Evolutionary conservation across 2,888 invertebrate genomes (phyloP), one percentile per base, ranked within the genome.

Genomic region (Trichopoda pennipes): DNA sequence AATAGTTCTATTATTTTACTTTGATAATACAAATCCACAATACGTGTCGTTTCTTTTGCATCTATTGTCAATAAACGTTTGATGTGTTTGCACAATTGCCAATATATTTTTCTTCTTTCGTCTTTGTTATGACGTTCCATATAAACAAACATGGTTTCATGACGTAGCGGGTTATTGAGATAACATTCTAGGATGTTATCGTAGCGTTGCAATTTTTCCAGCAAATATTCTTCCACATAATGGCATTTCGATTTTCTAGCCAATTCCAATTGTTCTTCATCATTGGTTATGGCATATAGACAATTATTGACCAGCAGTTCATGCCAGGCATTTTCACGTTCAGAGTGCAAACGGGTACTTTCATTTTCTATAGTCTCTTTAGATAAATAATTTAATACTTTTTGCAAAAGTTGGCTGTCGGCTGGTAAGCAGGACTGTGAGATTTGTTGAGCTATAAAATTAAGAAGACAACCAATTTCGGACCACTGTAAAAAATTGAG

Each of bases 261-360:
- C 86, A 94, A 91, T 51, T 91, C 87, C 19, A 95, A 88, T 75
- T 95, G 92, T 83, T 93, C 92, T 42, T 93, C 92, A 63, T 92
- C 92, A 78, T 92, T 92, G 76, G 93, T 92, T 79, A 94, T 92
- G 87, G 93, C 92, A 32, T 91, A 90, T 28, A 95, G 90, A 61
- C 94, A 93, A 85, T 94, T 92, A 78, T 93, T 92, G n/a, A 92
- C 91, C 14, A 96, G 90, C 38, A 96, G 90, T 87, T 95, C 95
- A 63, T 95, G 90, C 91, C 95, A 92, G 2, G 95, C 94, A 87
- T 95, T 94, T 88, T 96, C 95, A 47, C 95, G 91, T 89, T 96
- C 95, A 79, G 93, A 93, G 84, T 93, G 93, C 86, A 93, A 92
- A 1, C 93, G 90, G 0, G 86, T 76, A 42, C 88, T 89, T 85